These are phyloP conservation scores for Neocrepidodera transversa DNA, from an alignment of 2,888 invertebrate species.

Conservation along the genomic window DNA sequence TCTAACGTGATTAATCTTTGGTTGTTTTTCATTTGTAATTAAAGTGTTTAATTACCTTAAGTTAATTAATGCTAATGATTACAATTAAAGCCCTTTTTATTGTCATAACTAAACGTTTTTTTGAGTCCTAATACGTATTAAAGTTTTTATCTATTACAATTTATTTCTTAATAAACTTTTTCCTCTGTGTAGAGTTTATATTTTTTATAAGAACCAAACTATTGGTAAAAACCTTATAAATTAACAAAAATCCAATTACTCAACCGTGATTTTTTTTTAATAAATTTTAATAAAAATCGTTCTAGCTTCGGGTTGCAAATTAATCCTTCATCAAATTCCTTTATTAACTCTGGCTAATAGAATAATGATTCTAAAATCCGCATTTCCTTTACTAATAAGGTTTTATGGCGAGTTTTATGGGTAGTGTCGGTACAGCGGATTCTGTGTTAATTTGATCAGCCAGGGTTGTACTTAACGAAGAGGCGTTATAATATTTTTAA, in stretches of 20 bases:
- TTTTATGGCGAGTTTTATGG: conserved; percentile 26
- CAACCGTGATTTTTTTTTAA: conserved; percentile 4
- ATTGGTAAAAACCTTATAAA: not conserved
- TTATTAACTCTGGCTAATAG: conserved; percentile 25
- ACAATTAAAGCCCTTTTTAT: no score
- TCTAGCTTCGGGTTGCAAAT: not conserved
- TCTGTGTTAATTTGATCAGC: conserved; percentile 23
- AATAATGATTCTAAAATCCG: conserved; percentile 22
- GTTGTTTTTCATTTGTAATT: no score
- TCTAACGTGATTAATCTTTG: no score
- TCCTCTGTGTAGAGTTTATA: no score
- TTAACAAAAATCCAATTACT: conserved; percentile 3
- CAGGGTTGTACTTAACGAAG: not conserved
- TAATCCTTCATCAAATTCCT: conserved; percentile 17
- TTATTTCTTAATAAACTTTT: no score
- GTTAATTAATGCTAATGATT: no score
- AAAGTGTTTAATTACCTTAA: no score
- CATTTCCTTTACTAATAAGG: conserved; percentile 25
- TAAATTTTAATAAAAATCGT: conserved; percentile 8
- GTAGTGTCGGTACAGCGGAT: conserved; percentile 25
- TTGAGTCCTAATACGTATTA: no score
- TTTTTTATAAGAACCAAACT: no score
- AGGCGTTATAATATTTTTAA: no score
- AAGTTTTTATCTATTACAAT: no score
- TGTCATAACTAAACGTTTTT: no score